Conservation (phyloP, 2,888 invertebrate genomes). For the Cyrtodaria siliqua region DNA sequence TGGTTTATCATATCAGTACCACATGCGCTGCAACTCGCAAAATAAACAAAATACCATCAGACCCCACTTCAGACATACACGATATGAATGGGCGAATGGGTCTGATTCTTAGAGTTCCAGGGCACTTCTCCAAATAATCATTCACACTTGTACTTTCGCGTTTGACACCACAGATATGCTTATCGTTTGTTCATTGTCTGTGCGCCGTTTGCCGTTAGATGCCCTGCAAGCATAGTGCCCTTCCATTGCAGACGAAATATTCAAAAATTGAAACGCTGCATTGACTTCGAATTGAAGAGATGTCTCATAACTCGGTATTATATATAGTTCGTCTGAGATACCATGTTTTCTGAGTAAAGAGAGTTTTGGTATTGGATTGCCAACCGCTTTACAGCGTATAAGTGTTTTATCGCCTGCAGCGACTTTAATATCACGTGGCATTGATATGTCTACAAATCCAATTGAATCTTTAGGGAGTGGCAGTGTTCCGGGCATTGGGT, state of each 20-base stretch:
- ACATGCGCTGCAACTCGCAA: too few species aligned
- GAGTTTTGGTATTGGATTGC: conserved; percentile 33
- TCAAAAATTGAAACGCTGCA: conserved; percentile 45
- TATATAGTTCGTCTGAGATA: background rate
- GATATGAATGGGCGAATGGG: too few species aligned
- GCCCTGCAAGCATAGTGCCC: conserved; percentile 44
- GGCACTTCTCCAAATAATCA: too few species aligned
- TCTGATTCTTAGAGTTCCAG: too few species aligned
- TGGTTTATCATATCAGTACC: too few species aligned
- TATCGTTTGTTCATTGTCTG: too few species aligned
- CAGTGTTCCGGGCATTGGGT: conserved; percentile 8
- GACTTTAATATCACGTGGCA: background rate
- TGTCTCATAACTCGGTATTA: conserved; percentile 29
- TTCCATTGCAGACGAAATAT: conserved; percentile 8
- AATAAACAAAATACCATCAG: too few species aligned
- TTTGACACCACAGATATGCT: too few species aligned
- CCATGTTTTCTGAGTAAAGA: conserved; percentile 15
- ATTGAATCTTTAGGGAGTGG: conserved; percentile 23
- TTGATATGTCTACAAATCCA: conserved; percentile 4
- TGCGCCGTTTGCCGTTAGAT: background rate
- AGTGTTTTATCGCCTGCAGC: conserved; percentile 9
- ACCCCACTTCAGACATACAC: too few species aligned
- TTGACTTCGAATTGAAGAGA: conserved; percentile 29
- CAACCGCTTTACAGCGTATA: conserved; percentile 40
- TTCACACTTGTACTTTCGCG: too few species aligned